Evolutionary conservation across 2,113 vertebrate species (phyloP).

Genomic region (Austrofundulus limnaeus): DNA sequence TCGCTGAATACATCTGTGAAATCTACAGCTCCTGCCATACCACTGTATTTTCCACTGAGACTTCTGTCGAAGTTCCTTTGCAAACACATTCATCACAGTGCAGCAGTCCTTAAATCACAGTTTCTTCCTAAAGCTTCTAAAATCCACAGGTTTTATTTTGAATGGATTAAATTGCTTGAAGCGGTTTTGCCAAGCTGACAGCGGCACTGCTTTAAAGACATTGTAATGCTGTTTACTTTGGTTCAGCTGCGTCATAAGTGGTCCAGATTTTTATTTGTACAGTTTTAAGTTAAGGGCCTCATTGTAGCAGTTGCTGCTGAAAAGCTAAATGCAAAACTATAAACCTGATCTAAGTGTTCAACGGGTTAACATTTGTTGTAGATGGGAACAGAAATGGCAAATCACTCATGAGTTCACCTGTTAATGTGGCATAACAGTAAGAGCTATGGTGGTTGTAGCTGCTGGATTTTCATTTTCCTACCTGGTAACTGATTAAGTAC

Average conservation of each 20-base stretch:
- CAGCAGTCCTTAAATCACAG: background rate
- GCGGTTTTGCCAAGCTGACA: background rate
- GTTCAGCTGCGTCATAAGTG: background rate
- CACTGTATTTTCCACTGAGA: conserved; percentile 18
- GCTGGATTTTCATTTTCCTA: no score
- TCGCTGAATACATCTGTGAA: conserved; percentile 40
- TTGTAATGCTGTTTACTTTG: no score
- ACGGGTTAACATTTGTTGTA: conserved; percentile 43
- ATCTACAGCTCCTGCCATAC: conserved; percentile 14
- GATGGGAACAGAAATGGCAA: conserved; percentile 30
- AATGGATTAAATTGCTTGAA: background rate
- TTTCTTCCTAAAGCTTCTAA: background rate
- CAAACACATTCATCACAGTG: conserved; percentile 21
- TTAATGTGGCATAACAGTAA: no score
- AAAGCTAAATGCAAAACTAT: conserved; percentile 1
- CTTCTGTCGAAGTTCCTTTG: conserved; percentile 21
- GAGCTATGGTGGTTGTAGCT: no score
- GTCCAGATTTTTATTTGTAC: background rate
- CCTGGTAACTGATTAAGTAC: no score
- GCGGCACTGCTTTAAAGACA: background rate
- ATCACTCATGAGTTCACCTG: conserved; percentile 53
- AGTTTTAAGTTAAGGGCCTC: background rate
- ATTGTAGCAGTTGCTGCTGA: background rate
- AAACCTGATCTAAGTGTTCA: conserved; percentile 18
- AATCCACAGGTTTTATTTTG: no score